phyloP scores from a whole-genome alignment of 1,140 invertebrate genomes.

The Calephelis virginiensis region DNA sequence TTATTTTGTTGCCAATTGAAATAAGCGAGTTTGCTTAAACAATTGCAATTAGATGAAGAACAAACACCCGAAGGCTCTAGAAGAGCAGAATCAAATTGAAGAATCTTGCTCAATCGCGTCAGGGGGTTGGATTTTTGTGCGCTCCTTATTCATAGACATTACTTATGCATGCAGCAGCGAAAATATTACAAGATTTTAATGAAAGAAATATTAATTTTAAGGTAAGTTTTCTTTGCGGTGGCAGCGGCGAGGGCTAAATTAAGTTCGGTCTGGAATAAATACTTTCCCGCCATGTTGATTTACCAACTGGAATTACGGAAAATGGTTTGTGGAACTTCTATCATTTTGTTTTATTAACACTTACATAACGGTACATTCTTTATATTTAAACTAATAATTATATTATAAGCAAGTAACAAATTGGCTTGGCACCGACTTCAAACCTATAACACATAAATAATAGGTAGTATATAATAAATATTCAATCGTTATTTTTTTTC shows the following conservation, averaged over 20 bases:
- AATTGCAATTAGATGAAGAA: constrained; percentile 49
- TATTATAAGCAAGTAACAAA: too few relatives aligned
- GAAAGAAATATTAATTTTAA: constrained; percentile 80
- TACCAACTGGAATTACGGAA: constrained; percentile 4
- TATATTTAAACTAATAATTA: too few relatives aligned
- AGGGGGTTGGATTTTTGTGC: constrained; percentile 58
- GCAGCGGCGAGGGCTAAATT: constrained; percentile 52
- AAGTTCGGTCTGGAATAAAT: constrained; percentile 55
- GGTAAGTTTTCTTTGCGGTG: constrained; percentile 72
- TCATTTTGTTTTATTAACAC: neutral
- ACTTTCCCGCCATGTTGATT: constrained; percentile 34
- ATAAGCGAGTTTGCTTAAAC: constrained; percentile 37
- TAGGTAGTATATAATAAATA: too few relatives aligned
- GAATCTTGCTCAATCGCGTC: constrained; percentile 34
- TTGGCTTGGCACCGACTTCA: too few relatives aligned
- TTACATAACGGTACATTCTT: too few relatives aligned
- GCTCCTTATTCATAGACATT: constrained; percentile 76
- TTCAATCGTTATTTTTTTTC: too few relatives aligned
- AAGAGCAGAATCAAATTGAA: constrained; percentile 40
- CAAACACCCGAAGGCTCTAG: constrained; percentile 28
- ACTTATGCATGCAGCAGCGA: constrained; percentile 80
- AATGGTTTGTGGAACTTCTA: constrained; percentile 8
- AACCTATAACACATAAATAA: too few relatives aligned
- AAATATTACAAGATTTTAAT: constrained; percentile 81
- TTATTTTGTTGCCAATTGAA: constrained; percentile 15